A percentile compares a stretch with the other conserved stretches of the same genome.
Evolutionary conservation across 1,140 invertebrate species (phyloP).

Genomic region (Stenopsyche tienmushanensis): DNA sequence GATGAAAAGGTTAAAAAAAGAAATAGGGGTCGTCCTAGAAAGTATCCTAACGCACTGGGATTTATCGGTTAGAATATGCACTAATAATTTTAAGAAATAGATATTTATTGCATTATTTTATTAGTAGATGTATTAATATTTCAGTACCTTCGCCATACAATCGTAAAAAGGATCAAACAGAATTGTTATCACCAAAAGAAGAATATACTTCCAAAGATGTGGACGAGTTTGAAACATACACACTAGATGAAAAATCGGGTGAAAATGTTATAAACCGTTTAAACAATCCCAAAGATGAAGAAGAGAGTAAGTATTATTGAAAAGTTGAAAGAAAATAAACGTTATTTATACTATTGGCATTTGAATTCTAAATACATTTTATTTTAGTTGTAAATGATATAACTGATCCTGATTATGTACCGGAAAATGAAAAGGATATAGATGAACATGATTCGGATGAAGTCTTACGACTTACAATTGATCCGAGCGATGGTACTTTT

Average conservation of each 20-base stretch:
- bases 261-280: background rate
- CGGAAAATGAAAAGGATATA: background rate
- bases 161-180: constrained; percentile 7
- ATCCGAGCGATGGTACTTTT: constrained; percentile 27
- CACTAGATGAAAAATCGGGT: background rate
- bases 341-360: too few species aligned
- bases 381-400: background rate
- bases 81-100: background rate
- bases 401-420: background rate
- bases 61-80: constrained; percentile 47
- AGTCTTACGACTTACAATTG: constrained; percentile 19
- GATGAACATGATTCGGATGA: constrained; percentile 10
- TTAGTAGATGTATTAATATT: background rate
- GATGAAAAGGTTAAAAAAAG: background rate
- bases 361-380: too few species aligned
- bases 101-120: background rate
- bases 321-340: background rate
- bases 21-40: constrained; percentile 50
- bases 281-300: constrained; percentile 28
- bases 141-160: constrained; percentile 34
- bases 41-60: constrained; percentile 54
- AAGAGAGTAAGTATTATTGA: too few species aligned
- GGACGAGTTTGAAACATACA: background rate
- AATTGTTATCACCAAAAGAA: background rate
- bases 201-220: background rate